Evolutionary conservation across 2,797 vertebrate genomes (phyloP).

Genomic region (Austrolebias charrua): DNA sequence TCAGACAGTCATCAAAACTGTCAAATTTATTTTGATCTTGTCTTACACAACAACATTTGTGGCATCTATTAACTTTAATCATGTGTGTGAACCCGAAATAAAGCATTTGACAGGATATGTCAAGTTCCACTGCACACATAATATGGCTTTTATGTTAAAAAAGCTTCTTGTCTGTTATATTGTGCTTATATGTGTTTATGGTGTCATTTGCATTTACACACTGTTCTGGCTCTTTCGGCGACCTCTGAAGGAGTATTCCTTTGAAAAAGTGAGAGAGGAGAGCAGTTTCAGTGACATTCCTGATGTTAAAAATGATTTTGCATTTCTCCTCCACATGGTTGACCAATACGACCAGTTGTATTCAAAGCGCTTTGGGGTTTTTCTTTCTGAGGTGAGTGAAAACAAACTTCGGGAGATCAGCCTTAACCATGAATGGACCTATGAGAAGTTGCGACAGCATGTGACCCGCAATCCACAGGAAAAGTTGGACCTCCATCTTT

Average conservation of each 20-base stretch:
- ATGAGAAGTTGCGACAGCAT: conserved; percentile 93
- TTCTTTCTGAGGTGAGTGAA: conserved; percentile 97
- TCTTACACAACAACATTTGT: conserved; percentile 97
- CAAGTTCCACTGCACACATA: conserved; percentile 94
- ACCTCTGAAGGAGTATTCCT: conserved; percentile 97
- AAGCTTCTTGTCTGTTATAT: conserved; percentile 97
- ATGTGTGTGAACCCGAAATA: conserved; percentile 89
- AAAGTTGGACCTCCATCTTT: conserved; percentile 93
- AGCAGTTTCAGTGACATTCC: conserved; percentile 99
- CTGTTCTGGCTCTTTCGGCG: conserved; percentile 97
- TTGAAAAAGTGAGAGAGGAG: conserved; percentile 97
- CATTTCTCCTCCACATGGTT: conserved; percentile 98
- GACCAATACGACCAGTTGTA: conserved; percentile 98
- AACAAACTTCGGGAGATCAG: conserved; percentile 97
- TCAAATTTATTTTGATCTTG: conserved; percentile 96
- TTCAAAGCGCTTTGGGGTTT: conserved; percentile 96
- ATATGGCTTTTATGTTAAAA: conserved; percentile 98
- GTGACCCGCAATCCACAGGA: conserved; percentile 93
- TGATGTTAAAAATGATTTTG: conserved; percentile 98
- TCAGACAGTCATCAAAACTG: conserved; percentile 96
- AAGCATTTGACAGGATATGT: conserved; percentile 94
- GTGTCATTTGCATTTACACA: conserved; percentile 94
- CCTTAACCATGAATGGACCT: conserved; percentile 97
- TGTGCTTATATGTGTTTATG: conserved; percentile 93
- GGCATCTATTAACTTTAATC: conserved; percentile 92